Conservation (phyloP, 2,797 vertebrate species). For the Prionace glauca region DNA sequence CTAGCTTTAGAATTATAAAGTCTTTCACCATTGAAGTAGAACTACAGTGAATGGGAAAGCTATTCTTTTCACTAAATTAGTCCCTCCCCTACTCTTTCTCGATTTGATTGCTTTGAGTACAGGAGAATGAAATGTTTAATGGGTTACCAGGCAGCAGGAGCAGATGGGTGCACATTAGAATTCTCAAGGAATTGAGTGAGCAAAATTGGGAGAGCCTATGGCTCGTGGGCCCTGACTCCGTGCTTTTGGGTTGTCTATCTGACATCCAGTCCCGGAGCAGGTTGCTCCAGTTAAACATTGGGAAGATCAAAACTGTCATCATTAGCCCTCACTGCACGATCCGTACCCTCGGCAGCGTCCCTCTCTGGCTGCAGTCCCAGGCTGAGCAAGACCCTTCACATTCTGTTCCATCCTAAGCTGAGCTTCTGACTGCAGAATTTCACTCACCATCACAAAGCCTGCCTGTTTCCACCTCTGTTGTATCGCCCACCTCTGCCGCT, state of each 20-base stretch:
- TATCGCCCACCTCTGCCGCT: too few relatives aligned
- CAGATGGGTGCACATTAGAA: slow-evolving; percentile 13
- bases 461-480: not conserved
- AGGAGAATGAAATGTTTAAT: slow-evolving; percentile 29
- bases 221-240: not conserved
- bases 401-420: not conserved
- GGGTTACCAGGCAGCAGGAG: not conserved
- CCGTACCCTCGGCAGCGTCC: too few relatives aligned
- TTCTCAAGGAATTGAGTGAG: not conserved
- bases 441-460: not conserved
- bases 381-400: not conserved
- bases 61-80: slow-evolving; percentile 32
- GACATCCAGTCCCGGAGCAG: not conserved
- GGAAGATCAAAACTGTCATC: not conserved
- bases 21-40: slow-evolving; percentile 1
- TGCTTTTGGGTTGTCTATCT: not conserved
- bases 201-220: too few relatives aligned
- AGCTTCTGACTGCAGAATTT: not conserved
- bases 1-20: slow-evolving; percentile 22
- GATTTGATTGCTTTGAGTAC: not conserved
- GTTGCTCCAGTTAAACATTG: not conserved
- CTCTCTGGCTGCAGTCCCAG: not conserved
- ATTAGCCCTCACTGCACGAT: too few relatives aligned
- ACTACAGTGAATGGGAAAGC: not conserved
- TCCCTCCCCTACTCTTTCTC: slow-evolving; percentile 7